Percentiles rank a stretch among this genome's conserved stretches.
phyloP scores from a whole-genome alignment of 2,888 invertebrate species.

The Parochlus steinenii region DNA sequence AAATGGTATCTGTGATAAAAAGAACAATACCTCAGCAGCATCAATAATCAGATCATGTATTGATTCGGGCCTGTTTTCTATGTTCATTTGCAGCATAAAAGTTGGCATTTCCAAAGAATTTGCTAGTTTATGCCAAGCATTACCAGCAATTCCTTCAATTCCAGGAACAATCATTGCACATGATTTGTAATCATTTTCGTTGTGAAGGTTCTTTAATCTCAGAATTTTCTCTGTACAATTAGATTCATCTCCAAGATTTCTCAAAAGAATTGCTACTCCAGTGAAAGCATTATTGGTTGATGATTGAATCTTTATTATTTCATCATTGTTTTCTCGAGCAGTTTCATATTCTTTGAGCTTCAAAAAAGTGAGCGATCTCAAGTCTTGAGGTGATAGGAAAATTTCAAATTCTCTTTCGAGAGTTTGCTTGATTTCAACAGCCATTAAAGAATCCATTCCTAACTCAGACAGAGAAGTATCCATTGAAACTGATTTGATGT shows the following conservation, averaged over 20 bases:
- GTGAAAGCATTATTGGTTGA: background rate
- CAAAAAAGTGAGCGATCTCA: slow-evolving; percentile 58
- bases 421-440: slow-evolving; percentile 87
- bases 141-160: slow-evolving; percentile 37
- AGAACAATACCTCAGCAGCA: background rate
- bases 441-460: slow-evolving; percentile 96
- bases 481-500: slow-evolving; percentile 49
- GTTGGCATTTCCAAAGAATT: background rate
- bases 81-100: background rate
- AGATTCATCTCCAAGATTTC: slow-evolving; percentile 37
- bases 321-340: slow-evolving; percentile 8
- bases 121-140: slow-evolving; percentile 3
- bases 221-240: slow-evolving; percentile 32
- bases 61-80: no score
- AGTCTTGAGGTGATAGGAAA: slow-evolving; percentile 68
- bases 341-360: slow-evolving; percentile 23
- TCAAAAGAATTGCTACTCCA: slow-evolving; percentile 17
- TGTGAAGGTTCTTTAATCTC: slow-evolving; percentile 34
- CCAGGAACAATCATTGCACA: slow-evolving; percentile 37
- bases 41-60: background rate
- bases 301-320: background rate
- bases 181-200: slow-evolving; percentile 13
- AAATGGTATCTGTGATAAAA: background rate
- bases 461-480: slow-evolving; percentile 69
- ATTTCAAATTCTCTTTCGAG: slow-evolving; percentile 80